Conservation (phyloP, 2,113 vertebrate genomes). For the Thunnus thynnus region DNA sequence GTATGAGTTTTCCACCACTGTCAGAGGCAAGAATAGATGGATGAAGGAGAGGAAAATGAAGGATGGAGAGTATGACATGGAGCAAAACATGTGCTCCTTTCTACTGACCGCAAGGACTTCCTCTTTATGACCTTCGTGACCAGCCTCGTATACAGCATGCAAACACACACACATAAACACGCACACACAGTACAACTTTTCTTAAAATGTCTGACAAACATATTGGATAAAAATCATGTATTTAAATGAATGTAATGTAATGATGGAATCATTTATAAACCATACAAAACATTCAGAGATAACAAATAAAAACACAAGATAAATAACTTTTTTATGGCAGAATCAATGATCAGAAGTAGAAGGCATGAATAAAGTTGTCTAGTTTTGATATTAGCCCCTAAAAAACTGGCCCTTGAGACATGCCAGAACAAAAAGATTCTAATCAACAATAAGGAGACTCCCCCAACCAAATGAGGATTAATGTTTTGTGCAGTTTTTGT, state of each 20-base stretch:
- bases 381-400: not conserved
- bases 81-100: conserved; percentile 66
- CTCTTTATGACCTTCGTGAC: conserved; percentile 72
- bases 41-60: conserved; percentile 67
- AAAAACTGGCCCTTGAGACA: not conserved
- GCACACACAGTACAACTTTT: conserved; percentile 17
- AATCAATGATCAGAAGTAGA: not conserved
- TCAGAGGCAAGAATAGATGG: conserved; percentile 64
- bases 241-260: not conserved
- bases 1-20: conserved; percentile 54
- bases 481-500: too few relatives aligned
- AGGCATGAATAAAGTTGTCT: not conserved
- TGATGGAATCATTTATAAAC: not conserved
- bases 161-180: conserved; percentile 26
- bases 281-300: not conserved
- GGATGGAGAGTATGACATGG: conserved; percentile 60
- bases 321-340: not conserved
- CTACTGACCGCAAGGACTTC: conserved; percentile 67
- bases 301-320: not conserved
- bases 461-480: not conserved
- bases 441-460: not conserved
- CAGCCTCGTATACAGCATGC: conserved; percentile 27
- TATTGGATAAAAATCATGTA: conserved; percentile 1
- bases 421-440: not conserved
- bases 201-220: not conserved